These are phyloP conservation scores for Daboia siamensis DNA, from an alignment of 2,113 vertebrate genomes.

Conservation along the genomic window DNA sequence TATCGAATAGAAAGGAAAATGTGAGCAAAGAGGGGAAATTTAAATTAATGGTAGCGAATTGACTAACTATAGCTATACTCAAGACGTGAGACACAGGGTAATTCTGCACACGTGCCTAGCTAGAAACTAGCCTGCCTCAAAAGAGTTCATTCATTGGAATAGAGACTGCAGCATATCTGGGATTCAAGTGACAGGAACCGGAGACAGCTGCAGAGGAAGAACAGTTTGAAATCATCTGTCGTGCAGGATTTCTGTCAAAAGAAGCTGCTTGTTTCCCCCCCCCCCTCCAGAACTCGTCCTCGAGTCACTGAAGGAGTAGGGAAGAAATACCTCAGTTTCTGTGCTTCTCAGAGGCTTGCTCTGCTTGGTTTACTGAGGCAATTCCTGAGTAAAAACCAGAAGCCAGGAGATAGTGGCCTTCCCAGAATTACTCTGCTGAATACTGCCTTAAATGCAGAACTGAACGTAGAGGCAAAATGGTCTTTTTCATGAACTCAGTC, in stretches of 20 bases:
- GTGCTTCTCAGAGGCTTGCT: neutral
- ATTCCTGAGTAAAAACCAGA: neutral
- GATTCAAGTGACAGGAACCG: neutral
- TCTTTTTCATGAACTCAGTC: neutral
- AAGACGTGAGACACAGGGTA: neutral
- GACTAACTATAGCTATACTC: neutral
- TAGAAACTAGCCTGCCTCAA: neutral
- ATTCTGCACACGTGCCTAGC: neutral
- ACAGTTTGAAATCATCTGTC: neutral
- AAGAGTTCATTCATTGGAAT: neutral
- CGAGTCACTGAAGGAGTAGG: neutral
- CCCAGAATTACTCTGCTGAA: neutral
- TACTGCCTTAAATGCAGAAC: neutral
- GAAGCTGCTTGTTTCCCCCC: neutral
- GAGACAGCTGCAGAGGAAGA: neutral
- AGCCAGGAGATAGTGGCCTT: neutral
- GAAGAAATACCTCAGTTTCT: neutral
- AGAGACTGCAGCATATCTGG: neutral
- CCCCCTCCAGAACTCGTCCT: neutral
- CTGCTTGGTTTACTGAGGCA: neutral
- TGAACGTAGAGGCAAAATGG: neutral
- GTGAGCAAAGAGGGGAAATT: slow-evolving; percentile 36
- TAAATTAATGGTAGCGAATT: neutral
- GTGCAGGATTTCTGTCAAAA: neutral
- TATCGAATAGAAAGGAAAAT: neutral